Percentiles rank a stretch among this genome's conserved stretches.
Evolutionary conservation across 2,113 vertebrate genomes (phyloP).

Genomic region (Thermophis baileyi): DNA sequence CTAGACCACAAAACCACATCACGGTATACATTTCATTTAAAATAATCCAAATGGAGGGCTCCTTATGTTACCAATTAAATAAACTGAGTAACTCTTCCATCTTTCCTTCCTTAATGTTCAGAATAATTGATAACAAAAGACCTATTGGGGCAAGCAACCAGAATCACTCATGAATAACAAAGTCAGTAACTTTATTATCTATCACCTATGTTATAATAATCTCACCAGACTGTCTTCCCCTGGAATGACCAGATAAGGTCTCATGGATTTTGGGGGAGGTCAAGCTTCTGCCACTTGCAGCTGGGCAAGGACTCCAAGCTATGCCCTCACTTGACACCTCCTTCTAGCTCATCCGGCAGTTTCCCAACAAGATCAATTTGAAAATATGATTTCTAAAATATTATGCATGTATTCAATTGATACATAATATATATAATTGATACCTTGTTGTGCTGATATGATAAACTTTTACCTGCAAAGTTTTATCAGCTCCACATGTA

Average conservation of each 20-base stretch:
- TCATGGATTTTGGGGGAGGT: background rate
- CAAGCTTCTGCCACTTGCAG: background rate
- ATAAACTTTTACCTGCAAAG: constrained; percentile 77
- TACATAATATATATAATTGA: background rate
- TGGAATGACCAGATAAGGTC: background rate
- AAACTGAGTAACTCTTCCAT: background rate
- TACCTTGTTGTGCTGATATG: background rate
- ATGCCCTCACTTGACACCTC: background rate
- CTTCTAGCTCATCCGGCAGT: background rate
- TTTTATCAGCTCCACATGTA: constrained; percentile 89
- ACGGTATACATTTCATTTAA: background rate
- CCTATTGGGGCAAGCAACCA: background rate
- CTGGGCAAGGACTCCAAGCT: background rate
- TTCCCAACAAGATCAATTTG: background rate
- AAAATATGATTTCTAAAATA: background rate
- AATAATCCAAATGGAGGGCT: background rate
- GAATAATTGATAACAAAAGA: background rate
- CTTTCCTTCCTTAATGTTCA: background rate
- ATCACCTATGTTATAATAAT: background rate
- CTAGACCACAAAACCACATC: too few relatives aligned
- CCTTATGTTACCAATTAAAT: background rate
- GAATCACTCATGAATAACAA: background rate
- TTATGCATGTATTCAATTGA: background rate
- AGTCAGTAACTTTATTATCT: background rate
- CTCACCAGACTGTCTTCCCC: background rate